A percentile compares a stretch with the other conserved stretches of the same genome.
Conservation (phyloP, 92 coral and sea anemone species). For the Umimayanthus chanpuru region DNA sequence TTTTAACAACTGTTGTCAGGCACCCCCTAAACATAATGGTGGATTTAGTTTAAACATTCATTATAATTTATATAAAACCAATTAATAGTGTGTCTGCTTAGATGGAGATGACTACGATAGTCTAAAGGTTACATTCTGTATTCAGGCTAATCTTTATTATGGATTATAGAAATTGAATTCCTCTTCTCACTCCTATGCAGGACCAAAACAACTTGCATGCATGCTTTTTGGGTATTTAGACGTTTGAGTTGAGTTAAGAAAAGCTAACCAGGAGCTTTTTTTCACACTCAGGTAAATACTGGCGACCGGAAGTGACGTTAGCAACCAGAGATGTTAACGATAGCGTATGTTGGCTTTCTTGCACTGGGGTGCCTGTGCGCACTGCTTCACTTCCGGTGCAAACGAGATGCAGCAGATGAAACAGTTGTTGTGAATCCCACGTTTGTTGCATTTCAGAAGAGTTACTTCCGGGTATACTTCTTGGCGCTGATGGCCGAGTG, state of each 20-base stretch:
- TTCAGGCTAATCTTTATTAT: too few relatives aligned
- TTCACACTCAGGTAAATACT: background rate
- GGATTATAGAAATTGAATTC: too few relatives aligned
- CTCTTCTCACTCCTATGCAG: background rate
- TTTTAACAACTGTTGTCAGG: too few relatives aligned
- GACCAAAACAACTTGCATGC: background rate
- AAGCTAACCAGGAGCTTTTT: background rate
- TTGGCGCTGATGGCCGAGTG: conserved; percentile 96
- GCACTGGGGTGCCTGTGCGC: conserved; percentile 62
- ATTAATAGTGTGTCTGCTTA: too few relatives aligned
- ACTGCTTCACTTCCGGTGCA: conserved; percentile 78
- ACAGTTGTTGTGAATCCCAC: conserved; percentile 78
- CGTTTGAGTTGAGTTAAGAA: background rate
- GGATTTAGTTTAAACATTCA: too few relatives aligned
- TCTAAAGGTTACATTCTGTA: too few relatives aligned
- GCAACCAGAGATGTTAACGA: conserved; percentile 69
- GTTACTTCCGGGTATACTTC: conserved; percentile 90
- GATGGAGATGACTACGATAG: too few relatives aligned
- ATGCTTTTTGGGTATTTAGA: too few relatives aligned
- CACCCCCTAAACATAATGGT: too few relatives aligned
- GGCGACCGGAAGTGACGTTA: background rate
- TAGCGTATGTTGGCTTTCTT: conserved; percentile 77
- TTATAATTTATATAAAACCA: too few relatives aligned
- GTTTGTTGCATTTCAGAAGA: conserved; percentile 81
- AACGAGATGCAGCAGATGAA: conserved; percentile 62